phyloP scores from a whole-genome alignment of 2,797 vertebrate genomes.

The Acanthurus lineatus region DNA sequence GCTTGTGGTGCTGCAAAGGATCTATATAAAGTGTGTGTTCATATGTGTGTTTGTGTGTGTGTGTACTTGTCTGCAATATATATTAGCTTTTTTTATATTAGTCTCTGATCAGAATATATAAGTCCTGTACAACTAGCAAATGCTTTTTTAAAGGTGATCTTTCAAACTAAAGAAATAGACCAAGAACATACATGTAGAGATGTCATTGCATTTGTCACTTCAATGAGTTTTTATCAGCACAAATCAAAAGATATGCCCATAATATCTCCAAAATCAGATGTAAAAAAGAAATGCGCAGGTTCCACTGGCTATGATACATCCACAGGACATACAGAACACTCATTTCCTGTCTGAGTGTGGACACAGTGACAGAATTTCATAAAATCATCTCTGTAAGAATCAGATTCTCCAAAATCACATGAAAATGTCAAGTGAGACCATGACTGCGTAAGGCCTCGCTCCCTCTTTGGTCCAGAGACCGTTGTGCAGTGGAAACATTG shows the following conservation, averaged over 20 bases:
- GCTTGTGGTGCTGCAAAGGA: slow-evolving; percentile 55
- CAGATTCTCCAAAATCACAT: slow-evolving; percentile 7
- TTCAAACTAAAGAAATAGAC: too few species aligned
- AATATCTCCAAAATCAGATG: slow-evolving; percentile 5
- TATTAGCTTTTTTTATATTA: slow-evolving; percentile 16
- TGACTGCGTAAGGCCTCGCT: neutral
- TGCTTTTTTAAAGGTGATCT: too few species aligned
- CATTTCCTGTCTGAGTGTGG: neutral
- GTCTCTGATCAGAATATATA: slow-evolving; percentile 13
- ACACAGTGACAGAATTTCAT: neutral
- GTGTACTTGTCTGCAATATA: neutral
- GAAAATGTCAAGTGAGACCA: slow-evolving; percentile 35
- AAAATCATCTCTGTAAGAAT: slow-evolving; percentile 1
- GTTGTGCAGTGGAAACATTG: slow-evolving; percentile 72
- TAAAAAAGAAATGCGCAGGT: neutral
- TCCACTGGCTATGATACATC: neutral
- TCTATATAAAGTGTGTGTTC: slow-evolving; percentile 52
- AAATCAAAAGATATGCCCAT: neutral
- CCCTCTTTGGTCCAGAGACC: slow-evolving; percentile 29
- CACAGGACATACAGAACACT: neutral
- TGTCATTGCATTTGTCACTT: neutral
- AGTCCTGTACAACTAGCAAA: neutral
- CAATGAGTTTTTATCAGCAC: slow-evolving; percentile 6
- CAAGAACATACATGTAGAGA: too few species aligned
- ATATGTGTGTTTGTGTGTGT: slow-evolving; percentile 7